Base-by-base conservation (phyloP, 2,797 vertebrate species). In the Gymnodraco acuticeps region DNA sequence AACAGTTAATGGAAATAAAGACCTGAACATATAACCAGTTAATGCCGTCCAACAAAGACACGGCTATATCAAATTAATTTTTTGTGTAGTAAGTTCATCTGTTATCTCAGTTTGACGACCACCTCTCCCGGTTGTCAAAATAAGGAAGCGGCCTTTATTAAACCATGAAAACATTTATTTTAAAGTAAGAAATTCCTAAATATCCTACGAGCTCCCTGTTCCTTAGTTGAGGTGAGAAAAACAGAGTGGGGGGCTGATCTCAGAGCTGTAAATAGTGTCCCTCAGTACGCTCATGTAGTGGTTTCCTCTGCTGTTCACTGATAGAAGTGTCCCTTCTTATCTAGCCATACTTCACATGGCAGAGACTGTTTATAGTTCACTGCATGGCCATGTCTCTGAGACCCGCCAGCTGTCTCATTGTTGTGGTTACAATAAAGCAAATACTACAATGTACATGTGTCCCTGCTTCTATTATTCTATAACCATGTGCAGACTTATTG, bases 351-450 rank as follows among this genome's bases (percentile, higher is more conserved):
- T 67, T 56, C 10, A 50, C 20, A 48, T 50, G 60, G 65, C 14
- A 73, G 23, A 20, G 42, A 23, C 52, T 72, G 78, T 50, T 67
- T 70, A 27, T 71, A n/a, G 64, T 72, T 59, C 64, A 14, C 74
- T 73, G 50, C 43, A 31, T 20, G 17, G 14, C 38, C 42, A 16
- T 13, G 11, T 19, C 31, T 72, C 13, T 53, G 53, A 71, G 61
- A 64, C 48, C 38, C 14, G 54, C 69, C 42, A 80, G 73, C 82
- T 20, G 31, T 53, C 20, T 59, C 70, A 73, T 61, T 84, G 78
- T 87, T 87, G 59, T 59, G 67, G 59, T 89, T 74, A 62, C 56
- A 91, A 85, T 90, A 90, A 89, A 89, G 27, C 10, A 62, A 63
- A 73, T 64, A 51, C 43, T 73, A 56, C 68, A 42, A 19, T 62